These are phyloP conservation scores for Epistrophe eligans DNA, from an alignment of 2,888 invertebrate genomes.

Conservation along the genomic window DNA sequence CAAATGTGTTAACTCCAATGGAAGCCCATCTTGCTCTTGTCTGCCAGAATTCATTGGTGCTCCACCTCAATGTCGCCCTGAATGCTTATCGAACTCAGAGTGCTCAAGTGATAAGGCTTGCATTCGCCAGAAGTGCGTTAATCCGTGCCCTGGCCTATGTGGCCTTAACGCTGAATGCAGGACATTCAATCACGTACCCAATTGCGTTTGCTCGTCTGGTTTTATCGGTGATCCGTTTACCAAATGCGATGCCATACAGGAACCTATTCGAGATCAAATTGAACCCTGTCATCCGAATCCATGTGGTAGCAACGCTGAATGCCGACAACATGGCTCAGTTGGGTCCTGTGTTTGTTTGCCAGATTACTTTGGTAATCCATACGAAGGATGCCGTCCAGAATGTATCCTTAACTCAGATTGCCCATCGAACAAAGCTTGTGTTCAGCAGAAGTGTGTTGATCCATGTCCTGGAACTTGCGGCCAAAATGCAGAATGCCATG, in stretches of 20 bases:
- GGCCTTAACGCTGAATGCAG: slow-evolving; percentile 89
- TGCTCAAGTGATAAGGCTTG: slow-evolving; percentile 89
- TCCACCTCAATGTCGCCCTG: slow-evolving; percentile 90
- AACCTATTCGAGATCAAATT: slow-evolving; percentile 79
- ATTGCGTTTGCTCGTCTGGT: slow-evolving; percentile 88
- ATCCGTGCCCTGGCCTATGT: slow-evolving; percentile 91
- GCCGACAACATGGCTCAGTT: slow-evolving; percentile 87
- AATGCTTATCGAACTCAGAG: slow-evolving; percentile 90
- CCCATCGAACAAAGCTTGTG: slow-evolving; percentile 88
- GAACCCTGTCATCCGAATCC: slow-evolving; percentile 89
- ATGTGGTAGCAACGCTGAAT: slow-evolving; percentile 89
- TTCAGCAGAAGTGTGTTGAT: slow-evolving; percentile 90
- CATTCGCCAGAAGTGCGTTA: slow-evolving; percentile 90
- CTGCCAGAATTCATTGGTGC: slow-evolving; percentile 87
- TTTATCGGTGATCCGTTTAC: slow-evolving; percentile 90
- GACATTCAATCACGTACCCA: slow-evolving; percentile 90
- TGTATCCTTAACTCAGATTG: slow-evolving; percentile 92
- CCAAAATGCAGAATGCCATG: slow-evolving; percentile 89
- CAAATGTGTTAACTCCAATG: slow-evolving; percentile 87
- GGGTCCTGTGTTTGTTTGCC: slow-evolving; percentile 90
- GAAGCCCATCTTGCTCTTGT: slow-evolving; percentile 90
- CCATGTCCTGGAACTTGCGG: slow-evolving; percentile 92
- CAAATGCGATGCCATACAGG: slow-evolving; percentile 85
- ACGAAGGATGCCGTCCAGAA: slow-evolving; percentile 91
- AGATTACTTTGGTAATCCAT: slow-evolving; percentile 87